Conservation (phyloP, 2,113 vertebrate species). For the Solea senegalensis region DNA sequence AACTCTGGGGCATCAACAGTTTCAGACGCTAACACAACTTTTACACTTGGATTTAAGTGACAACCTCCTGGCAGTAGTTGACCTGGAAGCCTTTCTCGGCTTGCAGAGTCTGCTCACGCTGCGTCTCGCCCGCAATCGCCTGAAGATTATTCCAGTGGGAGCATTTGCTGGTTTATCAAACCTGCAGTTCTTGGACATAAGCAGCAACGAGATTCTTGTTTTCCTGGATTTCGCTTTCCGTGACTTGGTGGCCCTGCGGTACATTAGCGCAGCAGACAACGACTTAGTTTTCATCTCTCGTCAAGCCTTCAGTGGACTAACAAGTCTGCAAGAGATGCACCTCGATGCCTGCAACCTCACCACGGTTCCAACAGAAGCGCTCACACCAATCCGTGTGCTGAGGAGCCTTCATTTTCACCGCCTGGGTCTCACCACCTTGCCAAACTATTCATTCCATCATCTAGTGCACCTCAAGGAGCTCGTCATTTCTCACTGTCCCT, state of each 20-base stretch:
- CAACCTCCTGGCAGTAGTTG: conserved; percentile 83
- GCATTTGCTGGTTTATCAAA: conserved; percentile 81
- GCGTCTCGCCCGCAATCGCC: conserved; percentile 79
- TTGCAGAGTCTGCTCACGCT: conserved; percentile 75
- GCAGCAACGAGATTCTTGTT: conserved; percentile 87
- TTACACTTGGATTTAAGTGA: conserved; percentile 86
- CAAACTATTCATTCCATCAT: conserved; percentile 79
- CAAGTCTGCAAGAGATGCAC: conserved; percentile 77
- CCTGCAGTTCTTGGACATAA: conserved; percentile 84
- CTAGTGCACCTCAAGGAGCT: conserved; percentile 81
- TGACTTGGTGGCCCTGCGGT: conserved; percentile 77
- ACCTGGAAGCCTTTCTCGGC: conserved; percentile 84
- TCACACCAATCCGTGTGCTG: conserved; percentile 78
- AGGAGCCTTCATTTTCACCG: conserved; percentile 75
- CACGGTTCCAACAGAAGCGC: conserved; percentile 80
- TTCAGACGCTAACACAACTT: conserved; percentile 78
- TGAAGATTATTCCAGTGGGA: conserved; percentile 84
- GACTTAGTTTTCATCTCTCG: conserved; percentile 85
- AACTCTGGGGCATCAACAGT: conserved; percentile 78
- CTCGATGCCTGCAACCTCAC: conserved; percentile 88
- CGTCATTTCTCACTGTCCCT: conserved; percentile 81
- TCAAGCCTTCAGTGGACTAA: conserved; percentile 82
- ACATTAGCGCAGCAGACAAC: conserved; percentile 79
- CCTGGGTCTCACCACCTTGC: conserved; percentile 75
- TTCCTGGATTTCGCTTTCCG: conserved; percentile 87